phyloP scores from a whole-genome alignment of 2,797 vertebrate genomes.

The Rhinophrynus dorsalis region DNA sequence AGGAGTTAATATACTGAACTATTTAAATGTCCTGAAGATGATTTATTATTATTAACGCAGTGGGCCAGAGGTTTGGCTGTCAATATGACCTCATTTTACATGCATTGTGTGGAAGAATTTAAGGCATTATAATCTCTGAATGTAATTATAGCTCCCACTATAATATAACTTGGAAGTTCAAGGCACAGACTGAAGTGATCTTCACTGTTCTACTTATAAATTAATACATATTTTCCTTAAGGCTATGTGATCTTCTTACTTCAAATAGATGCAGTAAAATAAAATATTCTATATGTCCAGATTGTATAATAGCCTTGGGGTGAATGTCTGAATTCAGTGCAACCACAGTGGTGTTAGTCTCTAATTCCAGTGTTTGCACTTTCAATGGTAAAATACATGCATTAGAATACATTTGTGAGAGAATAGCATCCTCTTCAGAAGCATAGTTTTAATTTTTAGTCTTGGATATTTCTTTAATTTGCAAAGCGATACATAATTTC shows the following conservation, averaged over 20 bases:
- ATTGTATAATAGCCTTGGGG: no score
- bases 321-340: no score
- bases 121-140: constrained; percentile 2
- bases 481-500: no score
- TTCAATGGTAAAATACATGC: background rate
- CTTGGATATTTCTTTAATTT: no score
- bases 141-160: constrained; percentile 3
- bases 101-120: constrained; percentile 9
- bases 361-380: no score
- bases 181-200: background rate
- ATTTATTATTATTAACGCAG: constrained; percentile 8
- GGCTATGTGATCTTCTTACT: background rate
- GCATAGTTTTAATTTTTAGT: no score
- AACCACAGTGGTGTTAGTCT: no score
- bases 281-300: background rate
- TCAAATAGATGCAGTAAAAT: background rate
- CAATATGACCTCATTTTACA: constrained; percentile 4
- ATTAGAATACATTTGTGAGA: no score
- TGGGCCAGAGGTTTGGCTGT: background rate
- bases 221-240: background rate
- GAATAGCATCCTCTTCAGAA: no score
- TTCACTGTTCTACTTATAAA: background rate
- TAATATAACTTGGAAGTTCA: constrained; percentile 4
- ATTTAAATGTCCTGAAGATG: constrained; percentile 12
- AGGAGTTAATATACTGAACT: constrained; percentile 7